Percentiles rank a stretch among this genome's conserved stretches.
These are phyloP conservation scores for Drosophila dunni DNA, from an alignment of 1,140 invertebrate genomes.

Conservation along the genomic window DNA sequence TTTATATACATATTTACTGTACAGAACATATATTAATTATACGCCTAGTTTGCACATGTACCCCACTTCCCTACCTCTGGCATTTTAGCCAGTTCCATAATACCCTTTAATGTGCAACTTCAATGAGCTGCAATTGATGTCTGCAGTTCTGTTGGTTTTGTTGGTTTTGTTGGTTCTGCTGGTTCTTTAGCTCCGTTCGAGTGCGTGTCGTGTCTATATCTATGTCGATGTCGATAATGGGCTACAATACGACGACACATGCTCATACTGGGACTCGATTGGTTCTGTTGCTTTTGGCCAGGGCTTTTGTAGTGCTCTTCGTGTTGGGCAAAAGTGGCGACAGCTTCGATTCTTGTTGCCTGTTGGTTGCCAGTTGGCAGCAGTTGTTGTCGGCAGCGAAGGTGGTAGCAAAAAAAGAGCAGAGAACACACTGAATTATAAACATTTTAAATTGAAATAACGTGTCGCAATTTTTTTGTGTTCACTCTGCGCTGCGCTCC, in stretches of 20 bases:
- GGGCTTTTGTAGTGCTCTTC: conserved; percentile 35
- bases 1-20: too few relatives aligned
- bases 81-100: too few relatives aligned
- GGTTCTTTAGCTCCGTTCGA: neutral
- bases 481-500: conserved; percentile 39
- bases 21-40: too few relatives aligned
- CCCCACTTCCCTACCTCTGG: too few relatives aligned
- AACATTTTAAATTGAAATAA: conserved; percentile 84
- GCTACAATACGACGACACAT: conserved; percentile 10
- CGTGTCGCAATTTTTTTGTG: conserved; percentile 79
- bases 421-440: conserved; percentile 79
- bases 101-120: too few relatives aligned
- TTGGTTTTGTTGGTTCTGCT: too few relatives aligned
- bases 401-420: conserved; percentile 41
- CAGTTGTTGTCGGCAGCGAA: conserved; percentile 35
- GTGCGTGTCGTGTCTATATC: conserved; percentile 20
- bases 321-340: conserved; percentile 69
- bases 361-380: conserved; percentile 6
- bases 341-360: conserved; percentile 32
- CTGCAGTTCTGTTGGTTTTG: neutral
- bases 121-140: neutral
- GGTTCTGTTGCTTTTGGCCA: conserved; percentile 11
- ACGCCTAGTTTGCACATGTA: too few relatives aligned
- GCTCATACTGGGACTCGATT: conserved; percentile 8
- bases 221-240: conserved; percentile 21